These are phyloP conservation scores for Helleia helle DNA, from an alignment of 2,888 invertebrate genomes.

Conservation along the genomic window DNA sequence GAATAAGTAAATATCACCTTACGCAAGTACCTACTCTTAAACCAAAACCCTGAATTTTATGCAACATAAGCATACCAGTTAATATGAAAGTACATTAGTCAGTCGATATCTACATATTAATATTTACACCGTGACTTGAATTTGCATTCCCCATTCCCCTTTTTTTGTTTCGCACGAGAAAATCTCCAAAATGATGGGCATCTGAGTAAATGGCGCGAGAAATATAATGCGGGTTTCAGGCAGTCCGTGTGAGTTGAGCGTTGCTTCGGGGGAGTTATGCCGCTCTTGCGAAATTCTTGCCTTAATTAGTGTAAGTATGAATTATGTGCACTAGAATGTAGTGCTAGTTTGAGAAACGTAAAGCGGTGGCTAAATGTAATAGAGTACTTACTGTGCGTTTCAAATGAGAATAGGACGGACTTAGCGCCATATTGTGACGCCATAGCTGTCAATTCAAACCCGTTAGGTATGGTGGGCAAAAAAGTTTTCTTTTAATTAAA, in stretches of 20 bases:
- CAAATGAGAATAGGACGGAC: too few relatives aligned
- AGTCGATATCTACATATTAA: constrained; percentile 40
- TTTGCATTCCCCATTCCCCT: constrained; percentile 53
- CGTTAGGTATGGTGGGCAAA: too few relatives aligned
- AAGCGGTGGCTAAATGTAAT: too few relatives aligned
- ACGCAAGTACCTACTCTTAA: too few relatives aligned
- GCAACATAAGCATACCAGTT: constrained; percentile 7
- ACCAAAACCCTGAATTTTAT: not conserved
- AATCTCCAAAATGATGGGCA: constrained; percentile 59
- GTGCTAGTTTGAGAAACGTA: constrained; percentile 3
- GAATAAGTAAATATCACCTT: too few relatives aligned
- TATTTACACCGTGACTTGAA: constrained; percentile 43
- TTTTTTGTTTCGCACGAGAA: constrained; percentile 35
- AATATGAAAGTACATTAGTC: constrained; percentile 18
- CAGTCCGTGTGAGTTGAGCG: constrained; percentile 41
- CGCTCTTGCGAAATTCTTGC: constrained; percentile 16
- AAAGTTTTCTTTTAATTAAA: too few relatives aligned
- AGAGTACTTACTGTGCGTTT: too few relatives aligned
- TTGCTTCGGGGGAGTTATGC: constrained; percentile 16
- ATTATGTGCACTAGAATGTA: not conserved
- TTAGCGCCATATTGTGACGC: too few relatives aligned
- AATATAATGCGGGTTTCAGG: constrained; percentile 39
- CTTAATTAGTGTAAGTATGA: constrained; percentile 19
- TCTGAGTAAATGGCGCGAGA: constrained; percentile 63
- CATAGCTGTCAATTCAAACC: too few relatives aligned